Evolutionary conservation across 2,797 vertebrate genomes (phyloP).

Genomic region (Lepilemur ruficaudatus): DNA sequence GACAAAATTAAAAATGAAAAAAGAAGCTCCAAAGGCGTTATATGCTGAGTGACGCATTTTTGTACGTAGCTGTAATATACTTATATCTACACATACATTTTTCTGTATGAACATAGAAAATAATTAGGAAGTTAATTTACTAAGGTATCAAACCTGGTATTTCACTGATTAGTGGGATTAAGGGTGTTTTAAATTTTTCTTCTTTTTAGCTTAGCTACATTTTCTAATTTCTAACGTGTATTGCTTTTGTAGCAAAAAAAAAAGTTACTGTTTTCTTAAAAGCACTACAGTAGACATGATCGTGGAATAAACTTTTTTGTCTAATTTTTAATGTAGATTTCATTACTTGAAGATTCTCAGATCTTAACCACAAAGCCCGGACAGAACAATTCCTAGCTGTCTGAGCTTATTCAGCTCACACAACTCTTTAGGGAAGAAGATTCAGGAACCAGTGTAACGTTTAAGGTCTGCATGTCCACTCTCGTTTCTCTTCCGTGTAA

Average conservation of each 20-base stretch:
- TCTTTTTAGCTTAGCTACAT: background rate
- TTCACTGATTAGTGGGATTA: background rate
- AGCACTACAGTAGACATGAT: background rate
- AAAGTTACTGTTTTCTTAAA: background rate
- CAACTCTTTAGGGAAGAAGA: background rate
- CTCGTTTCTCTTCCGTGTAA: background rate
- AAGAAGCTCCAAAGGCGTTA: background rate
- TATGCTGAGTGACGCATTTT: background rate
- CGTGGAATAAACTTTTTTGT: background rate
- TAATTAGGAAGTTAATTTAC: background rate
- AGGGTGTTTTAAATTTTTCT: background rate
- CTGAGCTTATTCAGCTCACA: background rate
- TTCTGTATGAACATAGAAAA: background rate
- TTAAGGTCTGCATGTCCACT: background rate
- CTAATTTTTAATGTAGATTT: slow-evolving; percentile 9
- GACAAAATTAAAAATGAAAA: background rate
- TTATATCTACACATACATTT: background rate
- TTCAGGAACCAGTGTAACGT: background rate
- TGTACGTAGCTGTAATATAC: background rate
- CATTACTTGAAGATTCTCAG: background rate
- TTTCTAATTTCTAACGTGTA: background rate
- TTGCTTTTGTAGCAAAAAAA: background rate
- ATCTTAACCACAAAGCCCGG: background rate
- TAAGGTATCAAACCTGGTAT: background rate
- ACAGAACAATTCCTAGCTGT: background rate